phyloP scores from a whole-genome alignment of 2,113 vertebrate genomes.

The Thermophis baileyi region DNA sequence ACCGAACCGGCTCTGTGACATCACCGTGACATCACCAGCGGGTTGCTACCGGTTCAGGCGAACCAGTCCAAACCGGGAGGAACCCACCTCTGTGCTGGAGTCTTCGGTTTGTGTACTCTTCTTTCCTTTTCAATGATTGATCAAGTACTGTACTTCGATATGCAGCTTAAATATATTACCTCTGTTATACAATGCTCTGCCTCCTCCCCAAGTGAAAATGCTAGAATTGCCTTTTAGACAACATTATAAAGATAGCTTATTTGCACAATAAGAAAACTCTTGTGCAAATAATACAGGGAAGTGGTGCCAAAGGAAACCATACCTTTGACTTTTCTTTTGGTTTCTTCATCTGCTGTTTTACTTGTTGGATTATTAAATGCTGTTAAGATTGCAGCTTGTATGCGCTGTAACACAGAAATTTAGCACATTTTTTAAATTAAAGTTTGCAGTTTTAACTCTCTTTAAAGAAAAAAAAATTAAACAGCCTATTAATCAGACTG shows the following conservation, averaged over 20 bases:
- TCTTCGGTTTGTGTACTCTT: not conserved
- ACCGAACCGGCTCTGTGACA: too few relatives aligned
- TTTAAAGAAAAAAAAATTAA: constrained; percentile 6
- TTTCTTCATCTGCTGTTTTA: constrained; percentile 95
- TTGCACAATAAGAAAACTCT: not conserved
- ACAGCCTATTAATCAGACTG: not conserved
- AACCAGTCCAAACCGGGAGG: too few relatives aligned
- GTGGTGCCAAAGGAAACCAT: constrained; percentile 36
- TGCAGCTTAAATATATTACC: not conserved
- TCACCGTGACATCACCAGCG: too few relatives aligned
- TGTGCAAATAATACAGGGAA: not conserved
- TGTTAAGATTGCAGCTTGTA: constrained; percentile 93
- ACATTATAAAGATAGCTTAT: constrained; percentile 17
- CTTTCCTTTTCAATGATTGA: not conserved
- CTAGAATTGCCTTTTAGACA: not conserved
- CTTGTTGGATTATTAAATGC: constrained; percentile 97
- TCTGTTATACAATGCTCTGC: not conserved
- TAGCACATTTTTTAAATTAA: constrained; percentile 3
- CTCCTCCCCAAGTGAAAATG: not conserved
- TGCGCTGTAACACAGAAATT: constrained; percentile 74
- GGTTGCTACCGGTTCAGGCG: too few relatives aligned
- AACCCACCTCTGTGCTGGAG: too few relatives aligned
- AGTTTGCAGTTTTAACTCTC: constrained; percentile 13
- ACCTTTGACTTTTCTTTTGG: constrained; percentile 96
- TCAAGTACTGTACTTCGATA: not conserved